Percentiles rank a stretch among this genome's conserved stretches.
These are phyloP conservation scores for Struthidea cinerea DNA, from an alignment of 2,113 vertebrate species.

Conservation along the genomic window DNA sequence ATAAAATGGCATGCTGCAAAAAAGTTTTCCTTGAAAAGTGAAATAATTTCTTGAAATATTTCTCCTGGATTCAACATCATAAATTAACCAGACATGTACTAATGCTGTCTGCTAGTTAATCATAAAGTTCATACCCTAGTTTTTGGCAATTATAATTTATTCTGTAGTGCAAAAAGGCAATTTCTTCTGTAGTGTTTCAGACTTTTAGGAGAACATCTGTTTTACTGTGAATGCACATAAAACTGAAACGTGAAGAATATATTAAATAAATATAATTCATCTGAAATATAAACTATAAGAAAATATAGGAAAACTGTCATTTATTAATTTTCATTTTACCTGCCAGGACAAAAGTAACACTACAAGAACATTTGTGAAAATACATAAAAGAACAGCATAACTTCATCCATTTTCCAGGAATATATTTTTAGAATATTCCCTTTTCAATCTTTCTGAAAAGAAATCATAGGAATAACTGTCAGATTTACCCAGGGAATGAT, in stretches of 20 bases:
- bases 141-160: slow-evolving; percentile 65
- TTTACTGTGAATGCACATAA: not conserved
- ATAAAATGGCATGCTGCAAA: not conserved
- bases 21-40: not conserved
- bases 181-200: slow-evolving; percentile 60
- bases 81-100: slow-evolving; percentile 63
- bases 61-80: slow-evolving; percentile 63
- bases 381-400: not conserved
- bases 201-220: not conserved
- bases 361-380: not conserved
- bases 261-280: not conserved
- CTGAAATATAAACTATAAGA: not conserved
- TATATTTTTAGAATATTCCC: not conserved
- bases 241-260: not conserved
- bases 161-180: slow-evolving; percentile 65
- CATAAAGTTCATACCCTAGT: slow-evolving; percentile 64
- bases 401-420: not conserved
- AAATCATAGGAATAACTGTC: not conserved
- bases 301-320: not conserved
- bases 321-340: not conserved
- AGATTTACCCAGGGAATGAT: not conserved
- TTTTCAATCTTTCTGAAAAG: not conserved
- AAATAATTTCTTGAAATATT: slow-evolving; percentile 3
- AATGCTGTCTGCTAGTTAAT: slow-evolving; percentile 73
- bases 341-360: not conserved